Base-by-base conservation (phyloP, 2,888 invertebrate genomes). In the Apamea crenata region DNA sequence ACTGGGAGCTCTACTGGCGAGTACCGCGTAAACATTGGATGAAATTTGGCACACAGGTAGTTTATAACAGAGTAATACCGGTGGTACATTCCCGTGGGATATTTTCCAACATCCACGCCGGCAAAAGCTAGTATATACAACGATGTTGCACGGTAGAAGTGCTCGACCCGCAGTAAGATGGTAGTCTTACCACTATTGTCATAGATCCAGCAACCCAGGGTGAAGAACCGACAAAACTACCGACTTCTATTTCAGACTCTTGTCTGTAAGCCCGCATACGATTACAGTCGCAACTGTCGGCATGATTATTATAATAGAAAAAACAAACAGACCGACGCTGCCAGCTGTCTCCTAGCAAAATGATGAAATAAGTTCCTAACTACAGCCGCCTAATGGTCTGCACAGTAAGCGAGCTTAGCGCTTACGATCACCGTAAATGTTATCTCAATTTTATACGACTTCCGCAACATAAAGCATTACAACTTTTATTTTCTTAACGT, bases 361-460 rank as follows among this genome's bases (percentile, higher is more conserved):
- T 36, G 0, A 36, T 40, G 16, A 69, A 44, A 47, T 32, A 47
- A 61, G 21, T 56, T 53, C 14, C 36, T 53, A 18, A 67, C 40
- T 63, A 79, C 40, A 66, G 40, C 12, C 29, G 3, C 16, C 18
- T 65, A 65, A 65, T 50, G n/a, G 40, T 18, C 40, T 18, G 18
- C 12, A 65, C 12, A 68, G 63, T 44, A 59, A 70, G 65, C 44
- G 75, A 59, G 74, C 47, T 81, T 32, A 53, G 63, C 70, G 70
- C 72, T 76, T 67, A 74, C 77, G 72, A 75, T 72, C 68, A 73
- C 25, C 47, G 16, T 76, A 81, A 87, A 80, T 67, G 61, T 69
- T 80, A 77, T 85, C 68, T 71, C 32, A 61, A 69, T 80, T 80
- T 80, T 83, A 75, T 80, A 83, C 81, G 80, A 76, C 77, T 87